Base-by-base conservation (phyloP, 2,888 invertebrate genomes). In the Melipona bicolor region DNA sequence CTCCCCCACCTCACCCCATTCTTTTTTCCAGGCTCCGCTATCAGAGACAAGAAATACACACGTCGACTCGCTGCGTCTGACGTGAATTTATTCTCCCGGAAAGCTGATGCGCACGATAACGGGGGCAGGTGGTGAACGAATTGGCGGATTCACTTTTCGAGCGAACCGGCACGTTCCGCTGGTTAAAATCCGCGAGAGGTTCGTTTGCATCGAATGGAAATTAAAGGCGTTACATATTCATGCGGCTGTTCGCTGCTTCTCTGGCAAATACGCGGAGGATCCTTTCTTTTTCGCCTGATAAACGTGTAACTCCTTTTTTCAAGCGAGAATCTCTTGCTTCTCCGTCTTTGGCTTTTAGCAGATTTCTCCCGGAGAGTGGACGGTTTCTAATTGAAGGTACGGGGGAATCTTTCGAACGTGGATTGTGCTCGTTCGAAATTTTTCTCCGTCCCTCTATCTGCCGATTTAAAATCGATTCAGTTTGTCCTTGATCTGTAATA, bases 201-300 rank as follows among this genome's bases (percentile, higher is more conserved):
- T 76, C 70, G 77, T 77, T 77, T 54, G 62, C 77, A 77, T 77
- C 77, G 77, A 77, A 77, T 77, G 77, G 77, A 77, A 77, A 77
- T 77, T 71, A 77, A 77, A 77, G 27, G 54, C 70, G 71, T 77
- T 77, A 77, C 71, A 77, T 77, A 77, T 77, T 77, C 77, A 77
- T 77, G 71, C 27, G 43, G 11, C 43, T 19, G 71, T 56, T 70
- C 54, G 27, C 54, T 64, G 52, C 13, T 49, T 27, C 17, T 21
- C 70, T 49, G n/a, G 52, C 64, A 69, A 76, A 68, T 67, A 70
- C 70, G 69, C 69, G 11, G 43, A 11, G 43, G 9, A 43, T 43
- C 9, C 43, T 43, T 43, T 49, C n/a, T 11, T 15, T 68, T 32
- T 62, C 49, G 1, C 15, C 19, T 17, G 27, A 50, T 27, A 27